Percentiles rank a stretch among this genome's conserved stretches.
phyloP scores from a whole-genome alignment of 2,888 invertebrate genomes.

The Ormyrus pomaceus region DNA sequence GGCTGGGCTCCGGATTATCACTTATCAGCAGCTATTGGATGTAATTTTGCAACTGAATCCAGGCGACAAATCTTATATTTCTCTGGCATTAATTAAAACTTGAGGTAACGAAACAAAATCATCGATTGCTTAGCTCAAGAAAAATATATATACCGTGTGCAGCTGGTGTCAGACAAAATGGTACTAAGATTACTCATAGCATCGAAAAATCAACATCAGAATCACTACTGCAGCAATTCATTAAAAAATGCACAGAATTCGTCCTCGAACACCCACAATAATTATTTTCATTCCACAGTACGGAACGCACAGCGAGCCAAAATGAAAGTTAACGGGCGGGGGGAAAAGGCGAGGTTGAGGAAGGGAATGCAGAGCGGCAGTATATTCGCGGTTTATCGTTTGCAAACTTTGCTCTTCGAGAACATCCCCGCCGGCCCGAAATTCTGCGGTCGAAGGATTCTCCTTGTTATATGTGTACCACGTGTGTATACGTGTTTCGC shows the following conservation, averaged over 20 bases:
- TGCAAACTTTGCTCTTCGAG: conserved; percentile 28
- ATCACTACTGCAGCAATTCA: conserved; percentile 15
- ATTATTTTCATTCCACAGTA: conserved; percentile 49
- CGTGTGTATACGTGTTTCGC: neutral
- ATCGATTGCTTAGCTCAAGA: conserved; percentile 2
- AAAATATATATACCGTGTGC: conserved; percentile 3
- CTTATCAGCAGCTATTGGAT: conserved; percentile 55
- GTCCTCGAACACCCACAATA: conserved; percentile 41
- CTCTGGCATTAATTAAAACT: conserved; percentile 37
- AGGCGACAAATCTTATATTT: conserved; percentile 53
- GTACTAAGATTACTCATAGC: conserved; percentile 21
- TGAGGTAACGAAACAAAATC: conserved; percentile 46
- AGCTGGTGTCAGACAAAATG: neutral
- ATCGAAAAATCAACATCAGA: conserved; percentile 51
- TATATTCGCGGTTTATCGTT: conserved; percentile 1
- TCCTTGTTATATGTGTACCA: neutral
- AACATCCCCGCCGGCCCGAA: conserved; percentile 12
- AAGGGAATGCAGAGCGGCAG: neutral
- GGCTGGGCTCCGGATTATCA: conserved; percentile 55
- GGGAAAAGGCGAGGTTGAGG: neutral
- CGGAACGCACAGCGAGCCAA: conserved; percentile 43
- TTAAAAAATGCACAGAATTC: neutral
- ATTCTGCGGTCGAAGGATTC: conserved; percentile 48
- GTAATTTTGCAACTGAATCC: conserved; percentile 48
- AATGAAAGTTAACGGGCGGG: conserved; percentile 38